Evolutionary conservation across 2,888 invertebrate genomes (phyloP), one percentile per base, ranked within the genome.

Genomic region (Eristalis intricaria): DNA sequence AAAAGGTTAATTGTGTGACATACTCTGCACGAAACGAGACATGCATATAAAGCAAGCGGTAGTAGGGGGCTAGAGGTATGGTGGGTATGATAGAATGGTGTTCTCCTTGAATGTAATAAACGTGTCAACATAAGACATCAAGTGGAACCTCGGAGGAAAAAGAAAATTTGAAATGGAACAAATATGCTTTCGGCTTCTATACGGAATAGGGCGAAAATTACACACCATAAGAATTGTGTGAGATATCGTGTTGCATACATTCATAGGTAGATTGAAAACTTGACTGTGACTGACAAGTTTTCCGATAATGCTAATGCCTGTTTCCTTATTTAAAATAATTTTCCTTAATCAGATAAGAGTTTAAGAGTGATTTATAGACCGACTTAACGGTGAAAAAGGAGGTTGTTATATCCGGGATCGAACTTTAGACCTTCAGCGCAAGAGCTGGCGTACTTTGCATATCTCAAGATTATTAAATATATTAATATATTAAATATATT

Each of bases 1-100:
- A 70, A 86, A 82, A 78, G 73, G 77, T 82, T 82, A 86, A 82
- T 86, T 86, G 86, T 74, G 65, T 82, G 82, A 74, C 82, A 82
- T 69, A 82, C 74, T 74, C 69, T 66, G 65, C 69, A n/a, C 69
- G 50, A 58, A 43, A 43, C 38, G 61, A 19, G 63, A 70, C 68
- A 60, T 77, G 68, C 29, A 65, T 26, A 43, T 40, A 29, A 15
- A 40, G 65, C 64, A 50, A 29, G 50, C n/a, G 63, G 38, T 13
- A 23, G 19, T 50, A 32, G 32, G 50, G 50, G 8, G 50, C 19
- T n/a, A n/a, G n/a, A 19, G 19, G 5, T 19, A 19, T 7, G 19
- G 19, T 8, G 19, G 7, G 50, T 50, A 10, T 50, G 50, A 50
- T 50, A 50, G 50, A 19, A 50, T 70, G 35, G 35, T 64, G 22